Conservation (phyloP, 2,888 invertebrate genomes). For the Junonia oenone region DNA sequence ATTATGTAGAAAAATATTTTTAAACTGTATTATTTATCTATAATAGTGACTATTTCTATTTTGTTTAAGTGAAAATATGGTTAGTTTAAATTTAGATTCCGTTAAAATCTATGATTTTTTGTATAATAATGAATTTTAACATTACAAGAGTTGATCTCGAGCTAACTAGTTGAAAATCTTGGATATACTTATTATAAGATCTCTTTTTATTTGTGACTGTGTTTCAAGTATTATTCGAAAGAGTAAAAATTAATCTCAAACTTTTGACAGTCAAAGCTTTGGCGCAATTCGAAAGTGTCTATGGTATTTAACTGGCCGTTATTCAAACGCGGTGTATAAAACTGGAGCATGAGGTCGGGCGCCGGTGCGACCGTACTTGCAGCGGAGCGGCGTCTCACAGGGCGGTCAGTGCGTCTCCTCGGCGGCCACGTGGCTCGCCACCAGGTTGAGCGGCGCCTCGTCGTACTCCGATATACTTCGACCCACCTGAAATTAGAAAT, state of each 20-base stretch:
- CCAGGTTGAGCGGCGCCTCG: constrained; percentile 85
- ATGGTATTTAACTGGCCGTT: constrained; percentile 34
- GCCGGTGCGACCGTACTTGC: too few relatives aligned
- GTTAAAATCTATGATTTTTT: constrained; percentile 2
- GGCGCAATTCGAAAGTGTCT: constrained; percentile 13
- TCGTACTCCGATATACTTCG: constrained; percentile 67
- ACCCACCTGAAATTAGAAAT: constrained; percentile 51
- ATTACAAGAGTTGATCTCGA: background rate
- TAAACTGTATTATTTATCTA: constrained; percentile 9
- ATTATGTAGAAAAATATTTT: constrained; percentile 24
- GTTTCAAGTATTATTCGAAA: background rate
- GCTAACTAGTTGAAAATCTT: background rate
- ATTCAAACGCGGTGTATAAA: constrained; percentile 21
- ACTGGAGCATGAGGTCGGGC: constrained; percentile 6
- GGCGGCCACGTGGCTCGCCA: constrained; percentile 83
- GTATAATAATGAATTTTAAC: background rate
- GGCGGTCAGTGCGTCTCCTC: constrained; percentile 76
- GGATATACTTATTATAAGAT: background rate
- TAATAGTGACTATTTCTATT: constrained; percentile 11
- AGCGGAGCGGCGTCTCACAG: too few relatives aligned
- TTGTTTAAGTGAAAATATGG: constrained; percentile 4
- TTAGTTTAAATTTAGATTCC: constrained; percentile 26
- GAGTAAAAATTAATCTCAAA: constrained; percentile 8
- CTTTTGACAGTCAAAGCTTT: background rate
- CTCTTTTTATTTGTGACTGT: background rate